Evolutionary conservation across 2,113 vertebrate genomes (phyloP).

Genomic region (Martes martes): DNA sequence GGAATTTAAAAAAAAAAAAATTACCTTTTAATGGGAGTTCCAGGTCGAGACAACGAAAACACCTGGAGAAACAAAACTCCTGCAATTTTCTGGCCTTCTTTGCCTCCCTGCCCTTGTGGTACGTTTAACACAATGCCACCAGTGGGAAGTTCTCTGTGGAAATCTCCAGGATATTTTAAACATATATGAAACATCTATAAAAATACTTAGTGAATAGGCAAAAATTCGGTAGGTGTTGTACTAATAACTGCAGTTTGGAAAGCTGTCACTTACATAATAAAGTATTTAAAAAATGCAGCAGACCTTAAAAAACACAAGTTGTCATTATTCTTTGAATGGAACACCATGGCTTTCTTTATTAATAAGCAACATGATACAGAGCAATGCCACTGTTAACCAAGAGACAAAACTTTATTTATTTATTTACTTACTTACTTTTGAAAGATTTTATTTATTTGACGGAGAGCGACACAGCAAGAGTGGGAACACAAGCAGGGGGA

Average conservation of each 20-base stretch:
- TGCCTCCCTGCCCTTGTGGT: background rate
- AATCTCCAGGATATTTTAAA: background rate
- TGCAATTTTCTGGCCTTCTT: background rate
- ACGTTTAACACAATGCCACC: background rate
- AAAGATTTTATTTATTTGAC: too few species aligned
- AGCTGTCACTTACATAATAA: background rate
- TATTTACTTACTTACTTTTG: too few species aligned
- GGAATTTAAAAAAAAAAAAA: background rate
- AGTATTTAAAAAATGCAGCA: background rate
- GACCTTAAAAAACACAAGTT: background rate
- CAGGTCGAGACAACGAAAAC: background rate
- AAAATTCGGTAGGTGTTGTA: background rate
- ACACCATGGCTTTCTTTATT: background rate
- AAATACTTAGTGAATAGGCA: background rate
- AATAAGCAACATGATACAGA: background rate
- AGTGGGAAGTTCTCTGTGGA: background rate
- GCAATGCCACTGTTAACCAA: background rate
- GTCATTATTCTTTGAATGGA: background rate
- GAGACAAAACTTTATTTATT: background rate
- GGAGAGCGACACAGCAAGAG: too few species aligned
- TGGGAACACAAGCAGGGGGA: too few species aligned
- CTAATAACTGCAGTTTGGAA: background rate
- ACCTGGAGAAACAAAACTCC: background rate
- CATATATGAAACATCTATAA: background rate
- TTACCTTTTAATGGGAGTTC: background rate